Base-by-base conservation (phyloP, 2,888 invertebrate genomes). In the Glomeris marginata region DNA sequence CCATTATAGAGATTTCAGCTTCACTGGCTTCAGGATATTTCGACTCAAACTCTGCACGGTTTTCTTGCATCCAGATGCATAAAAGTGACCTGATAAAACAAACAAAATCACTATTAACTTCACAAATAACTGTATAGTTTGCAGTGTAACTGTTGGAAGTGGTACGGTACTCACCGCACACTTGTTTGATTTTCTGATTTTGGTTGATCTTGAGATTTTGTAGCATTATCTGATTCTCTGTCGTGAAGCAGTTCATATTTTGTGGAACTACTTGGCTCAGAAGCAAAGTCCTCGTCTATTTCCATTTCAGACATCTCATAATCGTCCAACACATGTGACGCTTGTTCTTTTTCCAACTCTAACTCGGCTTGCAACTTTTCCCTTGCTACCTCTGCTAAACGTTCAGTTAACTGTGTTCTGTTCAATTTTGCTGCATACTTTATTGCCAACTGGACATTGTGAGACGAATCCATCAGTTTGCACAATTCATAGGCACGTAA, bases 401-500 rank as follows among this genome's bases (percentile, higher is more conserved):
- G 81, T 58, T 87, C 84, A 0, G 84, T 83, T 41, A 94, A 71
- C 60, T 83, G 79, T 58, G 78, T 76, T 58, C 80, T 77, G 21
- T 84, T 80, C 11, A 83, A 70, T 57, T 84, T 78, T 0, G 79
- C 77, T 0, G 91, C 86, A 68, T 91, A 94, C 64, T 85, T 87
- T n/a, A 85, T 80, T 1, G 88, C 90, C 36, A 90, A 69, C 54
- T 84, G 82, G 36, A 91, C 67, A 0, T 87, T 71, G 41, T 81
- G 79, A 1, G 80, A 77, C 28, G 28, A 28, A 20, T 79, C 78
- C 61, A 92, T 74, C 58, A 88, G 72, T 61, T 84, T 80, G 66
- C 88, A 83, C 16, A 92, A 71, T 66, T 94, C 92, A 44, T 86
- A 69, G 0, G 90, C 92, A 38, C 92, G 75, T 59, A 79, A 80